Percentiles rank a stretch among this genome's conserved stretches.
Conservation (phyloP, 2,888 invertebrate species). For the Agriopis leucophaearia region DNA sequence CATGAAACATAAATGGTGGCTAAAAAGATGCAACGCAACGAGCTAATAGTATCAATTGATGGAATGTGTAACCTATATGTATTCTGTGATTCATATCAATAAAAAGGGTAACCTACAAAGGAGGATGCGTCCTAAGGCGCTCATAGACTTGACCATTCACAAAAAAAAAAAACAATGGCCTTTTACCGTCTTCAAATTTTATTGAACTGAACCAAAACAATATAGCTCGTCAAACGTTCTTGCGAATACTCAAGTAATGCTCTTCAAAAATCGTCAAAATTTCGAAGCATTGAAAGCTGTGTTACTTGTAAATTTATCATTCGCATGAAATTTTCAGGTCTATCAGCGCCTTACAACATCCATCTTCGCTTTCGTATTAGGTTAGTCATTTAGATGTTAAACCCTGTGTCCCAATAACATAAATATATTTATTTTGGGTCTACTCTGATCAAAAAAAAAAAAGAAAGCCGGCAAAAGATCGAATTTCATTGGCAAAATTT, state of each 20-base stretch:
- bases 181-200: too few relatives aligned
- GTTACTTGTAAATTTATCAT: too few relatives aligned
- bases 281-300: too few relatives aligned
- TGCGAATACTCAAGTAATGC: too few relatives aligned
- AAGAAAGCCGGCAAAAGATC: conserved; percentile 21
- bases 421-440: neutral
- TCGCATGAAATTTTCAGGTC: neutral
- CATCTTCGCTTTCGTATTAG: neutral
- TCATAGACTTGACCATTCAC: neutral
- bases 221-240: too few relatives aligned
- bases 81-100: too few relatives aligned
- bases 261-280: too few relatives aligned
- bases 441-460: neutral
- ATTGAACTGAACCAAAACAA: too few relatives aligned
- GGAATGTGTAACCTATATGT: too few relatives aligned
- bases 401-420: neutral
- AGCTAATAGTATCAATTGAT: too few relatives aligned
- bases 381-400: neutral
- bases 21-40: neutral
- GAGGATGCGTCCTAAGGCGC: neutral
- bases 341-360: conserved; percentile 1
- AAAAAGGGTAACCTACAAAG: neutral
- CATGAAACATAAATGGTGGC: neutral
- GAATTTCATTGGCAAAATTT: conserved; percentile 51
- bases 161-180: neutral